Evolutionary conservation across 1,140 invertebrate species (phyloP).

Genomic region (Nilaparvata lugens): DNA sequence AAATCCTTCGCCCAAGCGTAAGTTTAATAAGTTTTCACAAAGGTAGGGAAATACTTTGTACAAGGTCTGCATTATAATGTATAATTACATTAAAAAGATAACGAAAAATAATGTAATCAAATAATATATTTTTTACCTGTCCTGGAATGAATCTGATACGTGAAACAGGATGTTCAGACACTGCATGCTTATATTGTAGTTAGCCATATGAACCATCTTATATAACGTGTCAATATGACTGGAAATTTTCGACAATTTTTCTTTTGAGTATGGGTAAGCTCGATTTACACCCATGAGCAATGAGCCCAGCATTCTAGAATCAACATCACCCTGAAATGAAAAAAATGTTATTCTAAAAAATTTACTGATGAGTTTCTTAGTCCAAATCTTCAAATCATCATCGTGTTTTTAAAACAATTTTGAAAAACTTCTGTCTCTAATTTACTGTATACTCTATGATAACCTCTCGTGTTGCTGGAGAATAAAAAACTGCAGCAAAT

Average conservation of each 20-base stretch:
- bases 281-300: conserved; percentile 82
- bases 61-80: too few species aligned
- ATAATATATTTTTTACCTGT: conserved; percentile 37
- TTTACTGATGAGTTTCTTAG: neutral
- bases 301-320: conserved; percentile 84
- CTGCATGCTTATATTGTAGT: conserved; percentile 76
- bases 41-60: too few species aligned
- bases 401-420: too few species aligned
- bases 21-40: too few species aligned
- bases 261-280: conserved; percentile 69
- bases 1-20: too few species aligned
- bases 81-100: too few species aligned
- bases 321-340: conserved; percentile 65
- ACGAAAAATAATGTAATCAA: too few species aligned
- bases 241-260: conserved; percentile 39
- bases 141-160: conserved; percentile 52
- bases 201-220: conserved; percentile 75
- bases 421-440: too few species aligned
- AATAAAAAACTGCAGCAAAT: too few species aligned
- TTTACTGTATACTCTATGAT: too few species aligned
- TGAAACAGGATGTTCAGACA: conserved; percentile 81
- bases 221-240: conserved; percentile 79
- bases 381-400: too few species aligned
- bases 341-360: neutral
- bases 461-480: too few species aligned